These are phyloP conservation scores for Danio tinwini DNA, from an alignment of 2,797 vertebrate genomes.

Conservation along the genomic window DNA sequence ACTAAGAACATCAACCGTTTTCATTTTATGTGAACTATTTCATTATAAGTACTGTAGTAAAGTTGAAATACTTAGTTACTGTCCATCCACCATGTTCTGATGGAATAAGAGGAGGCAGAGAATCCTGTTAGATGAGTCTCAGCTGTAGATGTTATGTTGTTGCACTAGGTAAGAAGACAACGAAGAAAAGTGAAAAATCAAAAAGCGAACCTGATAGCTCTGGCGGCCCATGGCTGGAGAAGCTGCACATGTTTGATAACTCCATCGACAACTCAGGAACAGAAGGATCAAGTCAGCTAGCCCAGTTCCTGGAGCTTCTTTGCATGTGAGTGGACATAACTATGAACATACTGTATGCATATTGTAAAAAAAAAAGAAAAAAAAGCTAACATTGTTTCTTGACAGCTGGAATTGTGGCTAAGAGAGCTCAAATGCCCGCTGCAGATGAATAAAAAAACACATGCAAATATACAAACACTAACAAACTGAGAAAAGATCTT, in stretches of 20 bases:
- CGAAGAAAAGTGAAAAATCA: conserved; percentile 26
- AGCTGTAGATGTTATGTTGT: conserved; percentile 5
- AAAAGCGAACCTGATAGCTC: conserved; percentile 54
- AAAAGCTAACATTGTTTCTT: neutral
- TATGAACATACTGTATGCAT: neutral
- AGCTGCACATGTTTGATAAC: conserved; percentile 71
- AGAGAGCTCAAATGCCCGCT: too few relatives aligned
- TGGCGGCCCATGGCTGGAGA: conserved; percentile 68
- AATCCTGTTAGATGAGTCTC: neutral
- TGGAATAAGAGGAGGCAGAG: neutral
- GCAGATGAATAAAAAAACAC: too few relatives aligned
- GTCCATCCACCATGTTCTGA: neutral
- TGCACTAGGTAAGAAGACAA: conserved; percentile 41
- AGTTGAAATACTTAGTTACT: too few relatives aligned
- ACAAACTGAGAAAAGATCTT: too few relatives aligned
- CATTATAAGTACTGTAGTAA: too few relatives aligned
- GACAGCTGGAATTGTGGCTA: neutral
- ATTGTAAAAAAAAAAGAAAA: too few relatives aligned
- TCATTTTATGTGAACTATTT: too few relatives aligned
- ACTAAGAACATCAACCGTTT: too few relatives aligned
- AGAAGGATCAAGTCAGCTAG: conserved; percentile 52
- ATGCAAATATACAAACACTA: too few relatives aligned
- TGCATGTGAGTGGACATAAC: conserved; percentile 63
- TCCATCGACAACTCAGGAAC: conserved; percentile 66
- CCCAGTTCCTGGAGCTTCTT: conserved; percentile 63